Evolutionary conservation across 2,797 vertebrate species (phyloP).

Genomic region (Acestrorhynchus altus): DNA sequence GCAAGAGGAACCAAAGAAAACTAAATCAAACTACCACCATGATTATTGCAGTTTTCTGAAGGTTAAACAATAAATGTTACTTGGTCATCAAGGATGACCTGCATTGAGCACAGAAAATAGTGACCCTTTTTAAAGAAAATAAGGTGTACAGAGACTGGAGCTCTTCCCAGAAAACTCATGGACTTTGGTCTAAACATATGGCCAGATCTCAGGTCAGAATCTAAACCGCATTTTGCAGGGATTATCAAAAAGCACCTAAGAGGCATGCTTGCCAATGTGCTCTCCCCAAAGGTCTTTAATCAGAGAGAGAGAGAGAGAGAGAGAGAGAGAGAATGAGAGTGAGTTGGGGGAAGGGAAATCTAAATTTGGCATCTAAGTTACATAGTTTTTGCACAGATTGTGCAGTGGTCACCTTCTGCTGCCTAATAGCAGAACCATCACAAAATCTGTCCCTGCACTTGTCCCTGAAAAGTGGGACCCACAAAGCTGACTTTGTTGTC

Average conservation of each 20-base stretch:
- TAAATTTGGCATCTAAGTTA: conserved; percentile 28
- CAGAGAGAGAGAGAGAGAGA: neutral
- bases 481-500: conserved; percentile 49
- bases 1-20: neutral
- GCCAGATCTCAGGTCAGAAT: conserved; percentile 15
- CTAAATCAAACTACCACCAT: neutral
- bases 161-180: conserved; percentile 9
- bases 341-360: conserved; percentile 7
- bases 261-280: neutral
- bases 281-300: conserved; percentile 27
- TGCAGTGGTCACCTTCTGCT: neutral
- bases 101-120: conserved; percentile 19
- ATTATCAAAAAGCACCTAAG: conserved; percentile 1
- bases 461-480: conserved; percentile 22
- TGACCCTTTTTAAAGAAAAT: conserved; percentile 19
- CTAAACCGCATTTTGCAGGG: neutral
- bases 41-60: neutral
- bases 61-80: neutral
- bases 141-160: conserved; percentile 11
- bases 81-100: conserved; percentile 4
- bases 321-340: neutral
- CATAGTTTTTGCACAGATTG: conserved; percentile 4
- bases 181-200: neutral
- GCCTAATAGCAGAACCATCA: neutral
- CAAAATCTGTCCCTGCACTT: conserved; percentile 9